Evolutionary conservation across 2,113 vertebrate species (phyloP).

Genomic region (Holacanthus passer): DNA sequence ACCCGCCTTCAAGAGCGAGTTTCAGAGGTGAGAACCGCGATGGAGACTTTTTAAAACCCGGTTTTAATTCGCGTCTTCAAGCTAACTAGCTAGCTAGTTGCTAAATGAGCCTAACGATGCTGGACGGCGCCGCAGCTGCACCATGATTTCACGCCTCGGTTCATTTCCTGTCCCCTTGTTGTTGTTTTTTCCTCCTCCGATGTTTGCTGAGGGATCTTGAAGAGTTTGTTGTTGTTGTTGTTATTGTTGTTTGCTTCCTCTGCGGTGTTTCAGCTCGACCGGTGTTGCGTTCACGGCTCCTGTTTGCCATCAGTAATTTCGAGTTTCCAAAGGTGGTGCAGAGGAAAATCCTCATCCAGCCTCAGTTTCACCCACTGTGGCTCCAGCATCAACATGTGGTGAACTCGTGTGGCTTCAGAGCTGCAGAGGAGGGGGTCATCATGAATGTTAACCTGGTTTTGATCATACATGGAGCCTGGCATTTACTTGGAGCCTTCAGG

Average conservation of each 20-base stretch:
- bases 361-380: neutral
- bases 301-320: neutral
- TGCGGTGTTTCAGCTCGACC: no score
- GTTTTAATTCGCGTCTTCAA: neutral
- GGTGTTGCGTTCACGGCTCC: conserved; percentile 6
- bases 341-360: neutral
- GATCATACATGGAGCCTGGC: no score
- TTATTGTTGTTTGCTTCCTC: neutral
- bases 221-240: neutral
- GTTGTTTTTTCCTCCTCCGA: no score
- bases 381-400: no score
- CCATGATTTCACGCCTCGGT: rapidly evolving
- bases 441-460: neutral
- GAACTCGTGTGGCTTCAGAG: neutral
- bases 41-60: neutral
- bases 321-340: neutral
- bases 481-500: no score
- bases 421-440: no score
- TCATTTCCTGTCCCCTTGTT: no score
- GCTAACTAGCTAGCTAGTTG: conserved; percentile 22
- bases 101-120: neutral
- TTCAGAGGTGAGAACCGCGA: neutral
- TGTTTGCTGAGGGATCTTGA: no score
- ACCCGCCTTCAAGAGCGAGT: rapidly evolving
- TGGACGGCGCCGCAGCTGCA: neutral